phyloP scores from a whole-genome alignment of 2,113 vertebrate genomes.

The Felis catus region DNA sequence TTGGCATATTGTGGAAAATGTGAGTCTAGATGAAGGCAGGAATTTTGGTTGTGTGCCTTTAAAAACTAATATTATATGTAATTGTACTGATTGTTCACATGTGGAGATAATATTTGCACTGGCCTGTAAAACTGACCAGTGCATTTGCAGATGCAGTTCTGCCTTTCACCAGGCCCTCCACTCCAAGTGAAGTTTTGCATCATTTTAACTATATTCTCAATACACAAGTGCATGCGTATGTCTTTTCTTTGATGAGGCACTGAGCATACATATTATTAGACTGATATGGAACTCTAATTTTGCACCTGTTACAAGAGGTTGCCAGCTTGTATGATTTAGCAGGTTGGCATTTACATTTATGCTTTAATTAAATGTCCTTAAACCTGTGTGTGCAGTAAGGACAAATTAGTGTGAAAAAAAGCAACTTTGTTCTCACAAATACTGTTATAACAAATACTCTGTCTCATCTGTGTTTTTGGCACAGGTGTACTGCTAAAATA shows the following conservation, averaged over 20 bases:
- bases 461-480: neutral
- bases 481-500: neutral
- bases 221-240: neutral
- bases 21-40: neutral
- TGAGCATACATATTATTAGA: neutral
- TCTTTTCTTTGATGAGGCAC: neutral
- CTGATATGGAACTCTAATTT: neutral
- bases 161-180: neutral
- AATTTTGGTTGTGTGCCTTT: constrained; percentile 12
- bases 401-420: neutral
- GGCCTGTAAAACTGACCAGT: neutral
- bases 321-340: neutral
- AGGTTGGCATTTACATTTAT: neutral
- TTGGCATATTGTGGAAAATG: neutral
- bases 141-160: neutral
- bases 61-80: neutral
- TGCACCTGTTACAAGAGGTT: neutral
- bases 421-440: neutral
- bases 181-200: neutral
- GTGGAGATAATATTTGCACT: neutral
- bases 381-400: neutral
- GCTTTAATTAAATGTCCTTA: constrained; percentile 37
- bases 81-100: neutral
- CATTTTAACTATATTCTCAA: neutral
- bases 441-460: neutral